Conservation (phyloP, 2,888 invertebrate species). For the Drosophila cracens region DNA sequence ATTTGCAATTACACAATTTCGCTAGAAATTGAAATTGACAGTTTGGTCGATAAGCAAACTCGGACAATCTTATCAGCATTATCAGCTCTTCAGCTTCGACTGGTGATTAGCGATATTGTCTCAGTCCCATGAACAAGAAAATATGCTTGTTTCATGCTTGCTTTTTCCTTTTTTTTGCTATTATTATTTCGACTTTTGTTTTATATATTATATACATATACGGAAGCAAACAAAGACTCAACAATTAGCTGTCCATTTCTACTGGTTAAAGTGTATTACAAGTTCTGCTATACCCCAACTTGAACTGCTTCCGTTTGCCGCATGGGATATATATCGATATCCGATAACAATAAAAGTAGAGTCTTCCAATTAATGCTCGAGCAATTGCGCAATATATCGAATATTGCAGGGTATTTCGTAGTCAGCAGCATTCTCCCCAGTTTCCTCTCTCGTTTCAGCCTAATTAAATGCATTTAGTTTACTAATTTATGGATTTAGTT, state of each 20-base stretch:
- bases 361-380: not conserved
- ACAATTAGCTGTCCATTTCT: not conserved
- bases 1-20: conserved; percentile 49
- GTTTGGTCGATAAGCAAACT: conserved; percentile 12
- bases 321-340: no score
- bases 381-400: not conserved
- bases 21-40: conserved; percentile 34
- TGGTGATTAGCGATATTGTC: conserved; percentile 3
- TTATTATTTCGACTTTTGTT: not conserved
- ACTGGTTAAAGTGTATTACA: not conserved
- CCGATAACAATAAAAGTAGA: not conserved
- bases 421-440: not conserved
- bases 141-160: no score
- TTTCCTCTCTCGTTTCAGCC: not conserved
- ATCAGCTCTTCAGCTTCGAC: conserved; percentile 15
- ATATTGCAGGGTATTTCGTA: not conserved
- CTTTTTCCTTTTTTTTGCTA: not conserved
- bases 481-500: conserved; percentile 23
- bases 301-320: not conserved
- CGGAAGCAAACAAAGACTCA: not conserved
- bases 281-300: not conserved
- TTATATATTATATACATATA: not conserved
- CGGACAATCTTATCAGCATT: conserved; percentile 55
- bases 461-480: conserved; percentile 13
- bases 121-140: not conserved